Conservation (phyloP, 2,797 vertebrate genomes). For the Odontamblyopus lacepedii region DNA sequence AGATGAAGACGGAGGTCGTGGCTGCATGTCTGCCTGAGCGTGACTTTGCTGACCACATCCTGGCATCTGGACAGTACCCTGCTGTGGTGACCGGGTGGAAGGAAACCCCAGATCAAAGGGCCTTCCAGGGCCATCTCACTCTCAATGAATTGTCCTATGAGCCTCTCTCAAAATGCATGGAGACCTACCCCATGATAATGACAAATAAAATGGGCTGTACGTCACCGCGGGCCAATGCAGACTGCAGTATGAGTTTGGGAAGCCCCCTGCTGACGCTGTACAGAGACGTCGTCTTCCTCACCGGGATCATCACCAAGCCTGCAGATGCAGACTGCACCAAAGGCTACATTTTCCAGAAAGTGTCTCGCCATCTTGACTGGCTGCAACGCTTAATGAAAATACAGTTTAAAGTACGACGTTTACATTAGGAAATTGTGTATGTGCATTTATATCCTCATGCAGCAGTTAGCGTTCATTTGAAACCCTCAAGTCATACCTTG, state of each 20-base stretch:
- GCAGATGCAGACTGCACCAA: conserved; percentile 61
- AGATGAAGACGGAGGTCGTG: conserved; percentile 38
- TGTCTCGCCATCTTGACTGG: conserved; percentile 76
- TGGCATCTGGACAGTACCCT: conserved; percentile 54
- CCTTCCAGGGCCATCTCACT: conserved; percentile 56
- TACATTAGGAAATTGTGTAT: conserved; percentile 12
- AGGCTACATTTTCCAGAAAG: conserved; percentile 79
- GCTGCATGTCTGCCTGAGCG: conserved; percentile 76
- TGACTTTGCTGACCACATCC: conserved; percentile 75
- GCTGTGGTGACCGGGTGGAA: conserved; percentile 75
- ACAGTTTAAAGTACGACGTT: conserved; percentile 21
- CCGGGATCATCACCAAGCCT: conserved; percentile 70
- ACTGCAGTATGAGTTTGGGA: conserved; percentile 73
- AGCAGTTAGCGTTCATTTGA: conserved; percentile 10
- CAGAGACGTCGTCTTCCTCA: conserved; percentile 76
- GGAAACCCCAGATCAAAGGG: neutral
- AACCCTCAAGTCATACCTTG: neutral
- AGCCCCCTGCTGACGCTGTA: conserved; percentile 77
- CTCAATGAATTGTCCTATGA: conserved; percentile 71
- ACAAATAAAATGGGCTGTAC: conserved; percentile 82
- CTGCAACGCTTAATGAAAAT: conserved; percentile 59
- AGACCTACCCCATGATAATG: conserved; percentile 57
- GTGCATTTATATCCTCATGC: conserved; percentile 1
- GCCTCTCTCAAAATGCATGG: conserved; percentile 59
- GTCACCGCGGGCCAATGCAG: conserved; percentile 47